These are phyloP conservation scores for Anoncus sp. DNA, from an alignment of 2,888 invertebrate genomes.

Conservation along the genomic window DNA sequence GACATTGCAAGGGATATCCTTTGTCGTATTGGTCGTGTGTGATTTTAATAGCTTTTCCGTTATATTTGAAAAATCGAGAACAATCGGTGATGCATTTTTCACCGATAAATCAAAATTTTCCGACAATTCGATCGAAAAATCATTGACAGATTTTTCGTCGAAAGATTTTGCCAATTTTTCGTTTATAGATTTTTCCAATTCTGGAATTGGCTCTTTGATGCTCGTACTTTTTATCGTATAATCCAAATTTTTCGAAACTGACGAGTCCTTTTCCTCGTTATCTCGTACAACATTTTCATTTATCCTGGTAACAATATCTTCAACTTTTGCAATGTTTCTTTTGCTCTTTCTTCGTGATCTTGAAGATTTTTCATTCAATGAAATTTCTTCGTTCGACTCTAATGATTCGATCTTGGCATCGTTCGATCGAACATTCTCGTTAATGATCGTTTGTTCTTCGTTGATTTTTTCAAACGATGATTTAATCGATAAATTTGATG, in stretches of 20 bases:
- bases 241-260: neutral
- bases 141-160: slow-evolving; percentile 10
- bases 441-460: slow-evolving; percentile 26
- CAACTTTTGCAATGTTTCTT: neutral
- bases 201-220: slow-evolving; percentile 8
- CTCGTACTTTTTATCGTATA: neutral
- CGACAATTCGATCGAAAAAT: neutral
- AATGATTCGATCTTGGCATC: neutral
- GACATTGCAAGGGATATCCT: slow-evolving; percentile 44
- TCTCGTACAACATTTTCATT: neutral
- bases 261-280: neutral
- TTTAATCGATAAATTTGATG: slow-evolving; percentile 1
- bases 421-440: neutral
- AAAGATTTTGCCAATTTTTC: slow-evolving; percentile 6
- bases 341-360: slow-evolving; percentile 44
- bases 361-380: slow-evolving; percentile 15
- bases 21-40: slow-evolving; percentile 55
- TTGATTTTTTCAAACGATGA: slow-evolving; percentile 10
- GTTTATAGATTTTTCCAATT: slow-evolving; percentile 17
- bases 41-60: slow-evolving; percentile 66
- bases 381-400: neutral
- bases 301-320: neutral
- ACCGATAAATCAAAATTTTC: slow-evolving; percentile 17
- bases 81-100: slow-evolving; percentile 21
- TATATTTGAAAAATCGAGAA: slow-evolving; percentile 64